These are phyloP conservation scores for Stenodema calcarata DNA, from an alignment of 2,888 invertebrate genomes.

Conservation along the genomic window DNA sequence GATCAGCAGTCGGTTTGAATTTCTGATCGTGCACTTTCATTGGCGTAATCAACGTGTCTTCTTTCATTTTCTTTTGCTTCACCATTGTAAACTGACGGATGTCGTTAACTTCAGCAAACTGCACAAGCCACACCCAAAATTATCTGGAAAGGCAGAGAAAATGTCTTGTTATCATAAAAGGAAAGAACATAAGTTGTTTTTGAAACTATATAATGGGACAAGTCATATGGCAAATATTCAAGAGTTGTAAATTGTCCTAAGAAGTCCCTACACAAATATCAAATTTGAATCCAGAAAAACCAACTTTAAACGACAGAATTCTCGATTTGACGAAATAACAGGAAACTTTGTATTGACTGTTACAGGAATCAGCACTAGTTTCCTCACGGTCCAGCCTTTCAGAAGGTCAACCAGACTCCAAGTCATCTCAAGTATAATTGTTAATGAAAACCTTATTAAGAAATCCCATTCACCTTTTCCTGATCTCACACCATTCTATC, in stretches of 20 bases:
- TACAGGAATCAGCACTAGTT: conserved; percentile 56
- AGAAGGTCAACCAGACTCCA: conserved; percentile 55
- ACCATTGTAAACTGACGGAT: neutral
- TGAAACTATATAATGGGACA: neutral
- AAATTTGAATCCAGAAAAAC: too few relatives aligned
- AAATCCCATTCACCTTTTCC: conserved; percentile 46
- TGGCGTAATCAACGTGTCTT: neutral
- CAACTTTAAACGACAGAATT: too few relatives aligned
- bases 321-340: too few relatives aligned
- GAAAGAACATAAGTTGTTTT: neutral
- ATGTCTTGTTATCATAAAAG: neutral
- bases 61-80: conserved; percentile 35
- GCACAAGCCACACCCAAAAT: neutral
- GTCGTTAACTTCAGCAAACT: neutral
- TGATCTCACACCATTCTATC: conserved; percentile 52
- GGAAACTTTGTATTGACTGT: neutral
- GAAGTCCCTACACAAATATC: too few relatives aligned
- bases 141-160: neutral
- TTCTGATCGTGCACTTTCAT: neutral
- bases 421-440: conserved; percentile 57
- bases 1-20: conserved; percentile 77
- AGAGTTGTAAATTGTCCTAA: neutral
- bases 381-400: conserved; percentile 55
- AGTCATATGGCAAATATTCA: neutral
- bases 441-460: neutral